Conservation (phyloP, 2,113 vertebrate genomes). For the Indicator indicator region DNA sequence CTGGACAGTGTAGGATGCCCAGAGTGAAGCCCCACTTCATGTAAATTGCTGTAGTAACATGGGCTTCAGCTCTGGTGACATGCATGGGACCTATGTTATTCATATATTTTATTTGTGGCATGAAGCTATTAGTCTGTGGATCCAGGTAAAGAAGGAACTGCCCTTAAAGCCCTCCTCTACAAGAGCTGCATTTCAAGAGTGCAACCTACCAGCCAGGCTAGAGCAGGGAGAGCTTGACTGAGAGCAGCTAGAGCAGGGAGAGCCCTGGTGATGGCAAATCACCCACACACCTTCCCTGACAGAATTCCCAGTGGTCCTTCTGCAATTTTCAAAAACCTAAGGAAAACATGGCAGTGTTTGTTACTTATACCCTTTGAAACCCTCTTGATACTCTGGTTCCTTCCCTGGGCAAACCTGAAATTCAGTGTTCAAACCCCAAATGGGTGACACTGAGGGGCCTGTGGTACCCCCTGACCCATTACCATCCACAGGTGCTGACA, state of each 20-base stretch:
- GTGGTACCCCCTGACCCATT: rapidly evolving
- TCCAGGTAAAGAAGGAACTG: background rate
- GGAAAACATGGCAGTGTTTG: rapidly evolving
- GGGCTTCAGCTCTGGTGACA: background rate
- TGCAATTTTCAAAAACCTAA: background rate
- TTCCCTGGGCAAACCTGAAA: background rate
- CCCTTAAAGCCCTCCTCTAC: background rate
- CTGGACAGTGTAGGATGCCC: background rate
- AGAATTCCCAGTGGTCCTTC: background rate
- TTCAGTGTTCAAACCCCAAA: background rate
- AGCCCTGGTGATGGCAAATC: background rate
- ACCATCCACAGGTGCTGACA: background rate
- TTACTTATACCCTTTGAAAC: background rate
- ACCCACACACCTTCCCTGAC: rapidly evolving
- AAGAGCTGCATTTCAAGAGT: background rate
- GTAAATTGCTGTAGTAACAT: rapidly evolving
- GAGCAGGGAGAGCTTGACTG: too few species aligned
- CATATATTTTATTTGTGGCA: too few species aligned
- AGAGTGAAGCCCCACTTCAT: background rate
- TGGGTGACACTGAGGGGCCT: background rate
- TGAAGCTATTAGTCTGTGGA: too few species aligned
- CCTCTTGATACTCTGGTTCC: background rate
- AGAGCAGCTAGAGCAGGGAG: too few species aligned
- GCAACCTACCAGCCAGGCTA: background rate
- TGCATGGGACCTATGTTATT: rapidly evolving